phyloP scores from a whole-genome alignment of 2,888 invertebrate species.

The Eilema sororculum region DNA sequence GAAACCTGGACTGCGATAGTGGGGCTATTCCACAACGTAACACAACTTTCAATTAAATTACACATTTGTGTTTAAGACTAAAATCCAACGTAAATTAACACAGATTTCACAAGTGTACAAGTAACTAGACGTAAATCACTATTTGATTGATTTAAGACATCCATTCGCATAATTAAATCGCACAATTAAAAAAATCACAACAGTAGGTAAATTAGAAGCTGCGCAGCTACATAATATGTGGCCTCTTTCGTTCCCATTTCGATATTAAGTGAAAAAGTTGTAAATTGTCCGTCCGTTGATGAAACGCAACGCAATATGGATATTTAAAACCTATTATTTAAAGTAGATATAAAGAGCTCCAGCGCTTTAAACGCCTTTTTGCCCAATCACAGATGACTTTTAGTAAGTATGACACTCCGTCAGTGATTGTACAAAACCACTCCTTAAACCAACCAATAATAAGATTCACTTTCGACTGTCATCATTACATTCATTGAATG shows the following conservation, averaged over 20 bases:
- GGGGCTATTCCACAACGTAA: too few relatives aligned
- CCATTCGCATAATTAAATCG: neutral
- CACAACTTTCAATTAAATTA: too few relatives aligned
- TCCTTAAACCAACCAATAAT: neutral
- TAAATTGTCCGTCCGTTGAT: slow-evolving; percentile 28
- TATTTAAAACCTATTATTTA: slow-evolving; percentile 30
- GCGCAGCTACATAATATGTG: slow-evolving; percentile 46
- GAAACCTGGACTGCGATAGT: too few relatives aligned
- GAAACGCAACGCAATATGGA: slow-evolving; percentile 30
- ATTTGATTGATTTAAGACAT: neutral
- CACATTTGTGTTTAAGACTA: neutral
- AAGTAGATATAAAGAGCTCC: neutral
- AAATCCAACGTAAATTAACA: neutral
- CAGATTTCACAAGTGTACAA: neutral
- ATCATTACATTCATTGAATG: neutral
- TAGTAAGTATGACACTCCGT: neutral
- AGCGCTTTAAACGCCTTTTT: neutral
- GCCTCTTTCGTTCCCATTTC: slow-evolving; percentile 34
- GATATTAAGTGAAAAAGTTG: slow-evolving; percentile 45
- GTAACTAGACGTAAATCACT: too few relatives aligned
- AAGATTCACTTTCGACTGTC: slow-evolving; percentile 25
- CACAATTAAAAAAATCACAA: neutral
- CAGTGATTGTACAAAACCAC: neutral
- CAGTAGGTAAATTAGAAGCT: slow-evolving; percentile 42
- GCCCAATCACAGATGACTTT: neutral